Conservation (phyloP, 2,888 invertebrate species). For the Chloroclysta siterata region DNA sequence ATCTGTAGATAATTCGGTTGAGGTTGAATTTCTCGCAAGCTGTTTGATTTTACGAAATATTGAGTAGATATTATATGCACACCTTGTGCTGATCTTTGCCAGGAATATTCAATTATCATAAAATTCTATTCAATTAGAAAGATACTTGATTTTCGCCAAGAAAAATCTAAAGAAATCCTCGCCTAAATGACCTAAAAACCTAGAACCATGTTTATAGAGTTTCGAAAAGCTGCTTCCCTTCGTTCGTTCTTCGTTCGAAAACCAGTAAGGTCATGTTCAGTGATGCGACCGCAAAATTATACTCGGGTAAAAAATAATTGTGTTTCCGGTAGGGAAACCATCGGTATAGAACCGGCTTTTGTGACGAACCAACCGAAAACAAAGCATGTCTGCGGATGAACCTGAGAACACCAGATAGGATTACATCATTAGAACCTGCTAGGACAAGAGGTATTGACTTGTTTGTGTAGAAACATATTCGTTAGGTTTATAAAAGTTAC, state of each 20-base stretch:
- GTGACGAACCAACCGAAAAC: constrained; percentile 17
- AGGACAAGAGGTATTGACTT: neutral
- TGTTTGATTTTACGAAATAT: too few relatives aligned
- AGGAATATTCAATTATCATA: too few relatives aligned
- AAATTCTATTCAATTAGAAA: too few relatives aligned
- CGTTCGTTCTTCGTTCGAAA: constrained; percentile 11
- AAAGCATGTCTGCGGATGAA: constrained; percentile 21
- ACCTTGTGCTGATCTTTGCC: too few relatives aligned
- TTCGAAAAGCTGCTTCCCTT: constrained; percentile 15
- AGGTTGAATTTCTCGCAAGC: too few relatives aligned
- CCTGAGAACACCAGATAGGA: constrained; percentile 21
- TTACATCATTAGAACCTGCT: constrained; percentile 25
- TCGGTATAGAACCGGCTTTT: constrained; percentile 31
- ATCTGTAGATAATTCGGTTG: neutral
- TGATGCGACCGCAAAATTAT: constrained; percentile 30
- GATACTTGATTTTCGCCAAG: too few relatives aligned
- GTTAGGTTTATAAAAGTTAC: too few relatives aligned
- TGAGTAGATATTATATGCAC: too few relatives aligned
- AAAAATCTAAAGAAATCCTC: too few relatives aligned
- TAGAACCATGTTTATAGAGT: neutral
- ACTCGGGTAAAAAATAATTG: constrained; percentile 30
- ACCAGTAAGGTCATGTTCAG: constrained; percentile 32
- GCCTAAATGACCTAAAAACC: neutral
- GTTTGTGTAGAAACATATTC: neutral
- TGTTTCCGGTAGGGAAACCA: constrained; percentile 39